Base-by-base conservation (phyloP, 92 coral and sea anemone species). In the Bergia sp. region DNA sequence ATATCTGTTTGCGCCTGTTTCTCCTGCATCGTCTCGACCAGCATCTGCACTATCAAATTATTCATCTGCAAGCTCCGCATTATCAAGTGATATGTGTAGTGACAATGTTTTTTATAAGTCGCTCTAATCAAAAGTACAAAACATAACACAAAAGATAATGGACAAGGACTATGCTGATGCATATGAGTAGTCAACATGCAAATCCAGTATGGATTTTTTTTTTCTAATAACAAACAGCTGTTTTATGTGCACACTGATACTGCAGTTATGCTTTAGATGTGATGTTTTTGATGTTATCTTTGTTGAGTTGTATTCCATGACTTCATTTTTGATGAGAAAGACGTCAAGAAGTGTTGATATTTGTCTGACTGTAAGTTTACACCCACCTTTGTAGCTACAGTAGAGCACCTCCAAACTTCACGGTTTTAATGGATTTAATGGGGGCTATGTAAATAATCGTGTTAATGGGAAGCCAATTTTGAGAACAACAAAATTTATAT, bases 1-100 rank as follows among this genome's bases (percentile, higher is more conserved):
- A 82, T 82, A 82, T 75, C 76, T 58, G 86, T 82, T 82, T 64
- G 75, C 69, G 38, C 86, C 85, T 49, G 66, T 37, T 80, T 80
- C 66, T 80, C 66, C 57, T 45, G 85, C 57, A 65, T 80, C 85
- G 39, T 64, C 71, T 64, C 71, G 71, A 64, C 71, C 23, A 64
- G 71, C 71, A 64, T 64, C 23, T 64, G 71, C 71, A 7, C n/a
- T 64, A 64, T 64, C 71, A 64, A 64, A 64, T 64, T 3, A 64
- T 64, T 64, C 71, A 64, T 64, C 71, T 64, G 23, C 71, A 64
- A 64, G 71, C 71, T 64, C 71, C 11, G 71, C 71, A 64, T 64
- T 55, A 55, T 55, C 15, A 64, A 64, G 69, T 61, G 69, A 61
- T 3, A 61, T 61, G 69, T 12, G n/a, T 61, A 61, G 20, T 61